phyloP scores from a whole-genome alignment of 2,113 vertebrate species.

The Apteryx owenii region DNA sequence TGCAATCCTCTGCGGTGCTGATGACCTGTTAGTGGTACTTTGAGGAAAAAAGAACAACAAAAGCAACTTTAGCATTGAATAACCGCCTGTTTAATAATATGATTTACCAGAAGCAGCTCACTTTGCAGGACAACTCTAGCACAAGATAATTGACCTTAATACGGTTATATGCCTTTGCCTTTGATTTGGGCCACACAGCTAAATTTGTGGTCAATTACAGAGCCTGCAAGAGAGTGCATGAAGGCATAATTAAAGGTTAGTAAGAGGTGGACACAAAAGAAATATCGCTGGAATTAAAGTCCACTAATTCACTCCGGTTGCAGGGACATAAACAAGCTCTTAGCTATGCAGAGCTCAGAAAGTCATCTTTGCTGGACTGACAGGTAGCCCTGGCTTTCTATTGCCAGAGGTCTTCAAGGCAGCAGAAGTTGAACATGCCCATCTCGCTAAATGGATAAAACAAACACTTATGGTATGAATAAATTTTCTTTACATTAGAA shows the following conservation, averaged over 20 bases:
- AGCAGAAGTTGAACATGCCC: neutral
- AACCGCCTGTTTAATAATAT: neutral
- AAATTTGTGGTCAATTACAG: slow-evolving; percentile 59
- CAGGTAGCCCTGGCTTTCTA: neutral
- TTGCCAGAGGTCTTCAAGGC: neutral
- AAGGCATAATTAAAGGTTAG: slow-evolving; percentile 55
- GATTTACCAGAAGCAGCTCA: slow-evolving; percentile 13
- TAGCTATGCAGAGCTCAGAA: neutral
- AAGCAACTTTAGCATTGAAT: neutral
- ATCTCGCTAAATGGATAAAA: neutral
- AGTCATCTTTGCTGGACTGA: neutral
- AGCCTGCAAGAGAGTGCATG: neutral
- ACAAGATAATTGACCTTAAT: slow-evolving; percentile 27
- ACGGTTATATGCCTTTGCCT: slow-evolving; percentile 8
- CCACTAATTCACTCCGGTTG: neutral
- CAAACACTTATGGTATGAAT: neutral
- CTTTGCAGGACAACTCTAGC: slow-evolving; percentile 33
- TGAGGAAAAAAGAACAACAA: neutral
- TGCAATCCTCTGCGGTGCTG: neutral
- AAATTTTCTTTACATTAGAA: neutral
- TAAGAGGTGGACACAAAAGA: slow-evolving; percentile 18
- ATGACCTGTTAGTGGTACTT: neutral
- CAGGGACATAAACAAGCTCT: neutral
- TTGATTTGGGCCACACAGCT: slow-evolving; percentile 21
- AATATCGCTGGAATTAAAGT: slow-evolving; percentile 20